phyloP scores from a whole-genome alignment of 2,888 invertebrate species.

The Amiota minor region DNA sequence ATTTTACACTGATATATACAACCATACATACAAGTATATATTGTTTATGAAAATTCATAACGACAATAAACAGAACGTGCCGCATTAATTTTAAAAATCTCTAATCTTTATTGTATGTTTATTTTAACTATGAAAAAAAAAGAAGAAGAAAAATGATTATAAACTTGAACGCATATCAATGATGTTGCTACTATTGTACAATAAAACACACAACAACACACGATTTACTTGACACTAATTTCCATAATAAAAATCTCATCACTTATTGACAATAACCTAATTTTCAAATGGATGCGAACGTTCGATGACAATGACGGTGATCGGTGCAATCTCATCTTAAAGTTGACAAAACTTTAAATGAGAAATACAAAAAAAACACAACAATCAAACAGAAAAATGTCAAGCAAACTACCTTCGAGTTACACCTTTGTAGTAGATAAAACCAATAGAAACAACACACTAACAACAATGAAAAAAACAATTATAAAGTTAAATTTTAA shows the following conservation, averaged over 20 bases:
- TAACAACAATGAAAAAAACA: background rate
- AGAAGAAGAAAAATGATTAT: background rate
- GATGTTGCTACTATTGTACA: background rate
- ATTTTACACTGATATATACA: no score
- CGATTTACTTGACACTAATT: conserved; percentile 68
- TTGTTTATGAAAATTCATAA: no score
- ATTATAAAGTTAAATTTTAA: conserved; percentile 12
- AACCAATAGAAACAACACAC: background rate
- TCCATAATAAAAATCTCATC: conserved; percentile 62
- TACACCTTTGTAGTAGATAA: background rate
- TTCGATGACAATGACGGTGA: no score
- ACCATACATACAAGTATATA: no score
- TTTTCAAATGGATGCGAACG: conserved; percentile 42
- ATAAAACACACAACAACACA: conserved; percentile 43
- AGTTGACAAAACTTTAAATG: conserved; percentile 29
- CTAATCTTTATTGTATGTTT: no score
- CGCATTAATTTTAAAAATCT: no score
- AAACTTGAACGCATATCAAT: background rate
- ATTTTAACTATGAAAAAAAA: no score
- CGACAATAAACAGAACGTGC: no score
- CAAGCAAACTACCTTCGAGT: conserved; percentile 1
- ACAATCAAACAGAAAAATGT: background rate
- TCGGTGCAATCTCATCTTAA: no score
- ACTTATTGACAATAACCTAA: conserved; percentile 62
- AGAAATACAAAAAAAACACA: conserved; percentile 30